Conservation (phyloP, 2,888 invertebrate species). For the Hydroisotoma schaefferi region DNA sequence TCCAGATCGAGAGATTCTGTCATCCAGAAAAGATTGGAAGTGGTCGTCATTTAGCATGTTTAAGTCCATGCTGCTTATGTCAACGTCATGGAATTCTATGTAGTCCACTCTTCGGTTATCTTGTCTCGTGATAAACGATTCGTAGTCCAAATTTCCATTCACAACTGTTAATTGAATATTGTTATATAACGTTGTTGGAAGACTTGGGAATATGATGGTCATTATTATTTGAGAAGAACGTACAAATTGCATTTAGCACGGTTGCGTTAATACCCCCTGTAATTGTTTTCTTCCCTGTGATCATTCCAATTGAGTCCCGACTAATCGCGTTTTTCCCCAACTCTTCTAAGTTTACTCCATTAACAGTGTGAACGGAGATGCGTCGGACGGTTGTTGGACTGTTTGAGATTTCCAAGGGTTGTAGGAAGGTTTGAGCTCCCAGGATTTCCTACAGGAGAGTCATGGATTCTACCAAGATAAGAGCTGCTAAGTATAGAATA, state of each 20-base stretch:
- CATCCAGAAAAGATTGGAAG: slow-evolving; percentile 15
- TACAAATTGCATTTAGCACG: background rate
- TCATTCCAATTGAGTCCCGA: background rate
- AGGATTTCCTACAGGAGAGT: slow-evolving; percentile 16
- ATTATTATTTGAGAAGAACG: background rate
- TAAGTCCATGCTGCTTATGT: slow-evolving; percentile 19
- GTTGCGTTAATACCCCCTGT: slow-evolving; percentile 2
- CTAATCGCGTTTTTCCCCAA: slow-evolving; percentile 24
- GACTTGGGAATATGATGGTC: background rate
- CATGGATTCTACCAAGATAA: no score
- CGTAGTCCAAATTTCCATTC: slow-evolving; percentile 5
- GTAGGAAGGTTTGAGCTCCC: slow-evolving; percentile 20
- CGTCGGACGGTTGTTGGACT: slow-evolving; percentile 6
- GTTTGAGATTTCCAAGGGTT: slow-evolving; percentile 13
- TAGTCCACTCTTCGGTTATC: slow-evolving; percentile 19
- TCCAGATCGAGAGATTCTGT: slow-evolving; percentile 22
- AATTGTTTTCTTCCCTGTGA: slow-evolving; percentile 20
- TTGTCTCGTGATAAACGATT: slow-evolving; percentile 15
- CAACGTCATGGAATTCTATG: slow-evolving; percentile 13
- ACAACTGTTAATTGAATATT: background rate
- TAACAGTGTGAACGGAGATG: slow-evolving; percentile 15
- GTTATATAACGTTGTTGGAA: background rate
- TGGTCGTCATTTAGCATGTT: slow-evolving; percentile 12
- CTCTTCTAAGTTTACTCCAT: slow-evolving; percentile 21
- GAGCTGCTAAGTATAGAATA: no score